These are phyloP conservation scores for Columba janthina DNA, from an alignment of 2,113 vertebrate genomes.

Conservation along the genomic window DNA sequence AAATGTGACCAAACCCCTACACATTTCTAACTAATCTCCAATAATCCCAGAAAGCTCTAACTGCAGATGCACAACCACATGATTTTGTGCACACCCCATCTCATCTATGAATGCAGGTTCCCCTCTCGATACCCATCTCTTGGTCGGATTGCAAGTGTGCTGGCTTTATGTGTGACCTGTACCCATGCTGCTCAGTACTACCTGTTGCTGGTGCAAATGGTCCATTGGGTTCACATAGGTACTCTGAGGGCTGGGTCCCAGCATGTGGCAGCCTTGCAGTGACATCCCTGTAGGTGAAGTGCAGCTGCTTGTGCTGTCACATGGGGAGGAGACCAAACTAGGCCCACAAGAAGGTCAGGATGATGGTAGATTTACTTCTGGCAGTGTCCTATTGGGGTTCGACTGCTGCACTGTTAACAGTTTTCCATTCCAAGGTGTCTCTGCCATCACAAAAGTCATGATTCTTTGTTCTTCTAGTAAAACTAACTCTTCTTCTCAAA, in stretches of 20 bases:
- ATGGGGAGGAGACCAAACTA: not conserved
- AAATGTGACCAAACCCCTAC: not conserved
- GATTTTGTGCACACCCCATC: not conserved
- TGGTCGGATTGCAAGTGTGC: fast-evolving
- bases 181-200: fast-evolving
- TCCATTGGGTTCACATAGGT: not conserved
- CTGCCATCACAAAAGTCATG: not conserved
- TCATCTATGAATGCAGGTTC: fast-evolving
- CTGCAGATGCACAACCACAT: fast-evolving
- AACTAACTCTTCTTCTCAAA: not conserved
- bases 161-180: not conserved
- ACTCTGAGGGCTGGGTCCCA: not conserved
- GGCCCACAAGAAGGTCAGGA: not conserved
- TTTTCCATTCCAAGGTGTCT: not conserved
- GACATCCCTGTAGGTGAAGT: not conserved
- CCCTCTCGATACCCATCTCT: not conserved
- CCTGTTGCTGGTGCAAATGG: fast-evolving
- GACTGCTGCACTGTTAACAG: not conserved
- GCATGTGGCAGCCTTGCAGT: not conserved
- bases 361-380: not conserved
- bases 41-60: not conserved
- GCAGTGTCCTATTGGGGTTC: not conserved
- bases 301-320: not conserved
- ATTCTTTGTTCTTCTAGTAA: not conserved
- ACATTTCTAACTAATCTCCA: not conserved